Evolutionary conservation across 2,113 vertebrate genomes (phyloP).

Genomic region (Alaudala cheleensis): DNA sequence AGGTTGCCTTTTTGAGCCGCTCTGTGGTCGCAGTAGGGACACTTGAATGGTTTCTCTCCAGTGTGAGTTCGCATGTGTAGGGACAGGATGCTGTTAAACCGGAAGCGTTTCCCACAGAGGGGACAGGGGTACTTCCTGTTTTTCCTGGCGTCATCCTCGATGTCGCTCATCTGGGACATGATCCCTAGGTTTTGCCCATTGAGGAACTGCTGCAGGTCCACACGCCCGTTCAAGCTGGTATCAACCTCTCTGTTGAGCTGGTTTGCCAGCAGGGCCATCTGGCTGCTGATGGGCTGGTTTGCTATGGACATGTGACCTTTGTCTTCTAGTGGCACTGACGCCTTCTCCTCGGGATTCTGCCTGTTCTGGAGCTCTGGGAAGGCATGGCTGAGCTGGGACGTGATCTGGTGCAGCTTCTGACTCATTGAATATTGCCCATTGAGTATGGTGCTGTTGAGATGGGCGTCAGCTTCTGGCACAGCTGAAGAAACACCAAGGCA

Average conservation of each 20-base stretch:
- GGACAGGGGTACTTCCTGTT: constrained; percentile 98
- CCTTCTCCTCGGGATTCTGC: constrained; percentile 90
- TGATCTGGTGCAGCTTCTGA: constrained; percentile 97
- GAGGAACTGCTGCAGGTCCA: constrained; percentile 97
- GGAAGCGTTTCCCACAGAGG: constrained; percentile 95
- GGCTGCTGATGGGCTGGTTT: constrained; percentile 92
- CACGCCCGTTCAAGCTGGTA: constrained; percentile 89
- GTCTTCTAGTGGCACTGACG: constrained; percentile 85
- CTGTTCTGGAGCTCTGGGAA: constrained; percentile 92
- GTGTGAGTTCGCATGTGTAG: constrained; percentile 99
- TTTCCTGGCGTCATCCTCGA: constrained; percentile 96
- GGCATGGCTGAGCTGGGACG: constrained; percentile 95
- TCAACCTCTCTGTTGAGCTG: constrained; percentile 95
- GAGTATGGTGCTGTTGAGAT: constrained; percentile 90
- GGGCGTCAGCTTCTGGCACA: constrained; percentile 89
- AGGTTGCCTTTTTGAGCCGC: constrained; percentile 98
- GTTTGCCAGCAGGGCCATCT: constrained; percentile 95
- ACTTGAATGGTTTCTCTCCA: constrained; percentile 98
- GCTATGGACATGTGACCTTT: constrained; percentile 89
- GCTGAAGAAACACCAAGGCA: constrained; percentile 97
- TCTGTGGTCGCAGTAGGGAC: constrained; percentile 97
- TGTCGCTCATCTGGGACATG: constrained; percentile 99
- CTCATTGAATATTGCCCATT: constrained; percentile 99
- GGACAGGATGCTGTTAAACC: constrained; percentile 98
- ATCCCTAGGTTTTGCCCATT: constrained; percentile 98